Base-by-base conservation (phyloP, 1,140 invertebrate genomes). In the Wasmannia auropunctata region DNA sequence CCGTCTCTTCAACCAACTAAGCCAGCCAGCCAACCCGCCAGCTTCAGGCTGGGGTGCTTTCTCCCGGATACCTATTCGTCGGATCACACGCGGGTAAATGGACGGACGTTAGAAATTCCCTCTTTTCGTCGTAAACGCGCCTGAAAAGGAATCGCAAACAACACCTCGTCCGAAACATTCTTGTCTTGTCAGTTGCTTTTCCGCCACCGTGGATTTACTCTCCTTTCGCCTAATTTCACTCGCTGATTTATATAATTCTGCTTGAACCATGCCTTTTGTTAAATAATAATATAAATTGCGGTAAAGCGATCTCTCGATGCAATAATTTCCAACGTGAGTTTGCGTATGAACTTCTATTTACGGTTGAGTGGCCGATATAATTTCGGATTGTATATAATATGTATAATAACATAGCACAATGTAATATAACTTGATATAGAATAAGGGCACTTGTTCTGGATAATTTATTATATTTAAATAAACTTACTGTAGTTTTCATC, bases 71-170 rank as follows among this genome's bases (percentile, higher is more conserved):
- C 37, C n/a, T n/a, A n/a, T n/a, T 34, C 60, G 31, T 25, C 19
- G 62, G 22, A 74, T 83, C 67, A 43, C 40, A 58, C 51, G 79
- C 67, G 79, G n/a, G 51, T 83, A 83, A 83, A 74, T 74, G 79
- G 79, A 83, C 25, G 79, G 54, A 83, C 67, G 51, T 83, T 74
- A 83, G 79, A 54, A 83, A 83, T 83, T 83, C 79, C 25, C 67
- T 74, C 67, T 83, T 74, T 74, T 56, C 65, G 43, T 19, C 58
- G 75, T 79, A 65, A 79, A 79, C 76, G 60, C n/a, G 79, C 14
- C 28, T 43, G 67, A 81, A 81, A 81, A 72, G 79, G 65, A 81
- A 81, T 81, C 51, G 51, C 79, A 81, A 83, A 83, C 51, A 83
- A 46, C 79, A 72, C 37, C 51, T 46, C 49, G 67, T 74, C 37